Conservation (phyloP, 1,140 invertebrate genomes). For the Drosophila murphyi region DNA sequence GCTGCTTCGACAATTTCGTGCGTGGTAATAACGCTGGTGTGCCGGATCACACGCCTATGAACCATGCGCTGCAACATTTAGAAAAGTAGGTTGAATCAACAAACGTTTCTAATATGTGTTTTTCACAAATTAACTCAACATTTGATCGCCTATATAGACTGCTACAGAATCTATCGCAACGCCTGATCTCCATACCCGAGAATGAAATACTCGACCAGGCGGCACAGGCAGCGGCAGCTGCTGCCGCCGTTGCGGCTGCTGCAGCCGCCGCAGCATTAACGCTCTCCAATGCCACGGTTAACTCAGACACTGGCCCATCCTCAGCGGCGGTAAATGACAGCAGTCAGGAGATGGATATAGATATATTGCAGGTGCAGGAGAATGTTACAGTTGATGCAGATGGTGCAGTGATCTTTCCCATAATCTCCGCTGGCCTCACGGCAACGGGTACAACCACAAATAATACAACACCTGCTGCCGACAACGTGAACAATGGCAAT, state of each 20-base stretch:
- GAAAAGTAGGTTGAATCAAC: constrained; percentile 85
- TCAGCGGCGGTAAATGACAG: constrained; percentile 61
- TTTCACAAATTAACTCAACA: constrained; percentile 20
- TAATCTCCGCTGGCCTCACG: constrained; percentile 38
- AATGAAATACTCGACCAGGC: constrained; percentile 84
- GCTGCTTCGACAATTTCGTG: constrained; percentile 95
- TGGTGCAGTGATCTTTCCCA: constrained; percentile 73
- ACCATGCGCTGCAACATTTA: constrained; percentile 89
- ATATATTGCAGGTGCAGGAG: constrained; percentile 85
- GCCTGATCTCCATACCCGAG: constrained; percentile 86
- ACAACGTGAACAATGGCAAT: constrained; percentile 40
- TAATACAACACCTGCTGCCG: constrained; percentile 26
- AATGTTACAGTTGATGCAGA: constrained; percentile 82
- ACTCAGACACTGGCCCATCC: constrained; percentile 60
- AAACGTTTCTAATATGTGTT: neutral
- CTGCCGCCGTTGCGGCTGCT: constrained; percentile 73
- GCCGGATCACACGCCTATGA: constrained; percentile 89
- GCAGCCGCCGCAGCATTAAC: constrained; percentile 69
- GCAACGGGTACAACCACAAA: constrained; percentile 38
- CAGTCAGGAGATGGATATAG: constrained; percentile 86
- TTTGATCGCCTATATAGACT: constrained; percentile 81
- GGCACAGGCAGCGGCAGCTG: constrained; percentile 66
- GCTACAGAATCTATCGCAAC: constrained; percentile 86
- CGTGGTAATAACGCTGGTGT: constrained; percentile 90
- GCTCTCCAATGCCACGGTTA: constrained; percentile 66